A percentile compares a stretch with the other conserved stretches of the same genome.
Evolutionary conservation across 2,888 invertebrate genomes (phyloP).

Genomic region (Leptinotarsa haldemani): DNA sequence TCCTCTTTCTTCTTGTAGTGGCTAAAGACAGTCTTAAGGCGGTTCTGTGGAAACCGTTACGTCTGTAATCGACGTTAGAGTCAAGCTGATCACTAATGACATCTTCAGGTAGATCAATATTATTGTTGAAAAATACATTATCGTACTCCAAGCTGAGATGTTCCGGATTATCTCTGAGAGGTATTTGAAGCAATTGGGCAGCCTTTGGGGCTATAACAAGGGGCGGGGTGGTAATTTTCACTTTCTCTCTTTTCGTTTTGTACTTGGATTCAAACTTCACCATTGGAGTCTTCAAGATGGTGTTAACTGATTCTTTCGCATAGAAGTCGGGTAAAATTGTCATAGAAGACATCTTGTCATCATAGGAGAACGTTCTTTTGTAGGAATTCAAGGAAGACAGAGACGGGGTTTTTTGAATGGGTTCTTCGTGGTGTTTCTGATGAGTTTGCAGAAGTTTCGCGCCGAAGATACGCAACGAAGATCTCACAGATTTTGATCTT

Average conservation of each 20-base stretch:
- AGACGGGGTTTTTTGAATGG: conserved; percentile 56
- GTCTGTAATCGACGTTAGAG: conserved; percentile 51
- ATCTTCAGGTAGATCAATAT: conserved; percentile 2
- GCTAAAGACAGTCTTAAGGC: conserved; percentile 59
- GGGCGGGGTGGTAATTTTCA: conserved; percentile 62
- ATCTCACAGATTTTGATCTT: conserved; percentile 77
- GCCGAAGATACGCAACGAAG: conserved; percentile 76
- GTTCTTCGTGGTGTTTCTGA: conserved; percentile 46
- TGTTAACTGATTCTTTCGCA: conserved; percentile 51
- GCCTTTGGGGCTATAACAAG: conserved; percentile 73
- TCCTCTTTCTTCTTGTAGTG: conserved; percentile 54
- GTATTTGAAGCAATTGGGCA: conserved; percentile 72
- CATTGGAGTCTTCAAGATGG: conserved; percentile 63
- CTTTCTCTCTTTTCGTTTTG: conserved; percentile 50
- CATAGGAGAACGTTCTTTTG: conserved; percentile 39
- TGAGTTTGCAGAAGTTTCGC: conserved; percentile 67
- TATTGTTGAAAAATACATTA: conserved; percentile 23
- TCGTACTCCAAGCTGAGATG: conserved; percentile 27
- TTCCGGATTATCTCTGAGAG: conserved; percentile 58
- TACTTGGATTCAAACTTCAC: conserved; percentile 44
- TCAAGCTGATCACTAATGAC: conserved; percentile 32
- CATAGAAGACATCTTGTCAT: conserved; percentile 25
- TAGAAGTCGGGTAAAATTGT: conserved; percentile 31
- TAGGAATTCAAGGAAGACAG: conserved; percentile 54
- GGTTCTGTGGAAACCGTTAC: conserved; percentile 58